Conservation (phyloP, 2,113 vertebrate species). For the Alethe diademata region DNA sequence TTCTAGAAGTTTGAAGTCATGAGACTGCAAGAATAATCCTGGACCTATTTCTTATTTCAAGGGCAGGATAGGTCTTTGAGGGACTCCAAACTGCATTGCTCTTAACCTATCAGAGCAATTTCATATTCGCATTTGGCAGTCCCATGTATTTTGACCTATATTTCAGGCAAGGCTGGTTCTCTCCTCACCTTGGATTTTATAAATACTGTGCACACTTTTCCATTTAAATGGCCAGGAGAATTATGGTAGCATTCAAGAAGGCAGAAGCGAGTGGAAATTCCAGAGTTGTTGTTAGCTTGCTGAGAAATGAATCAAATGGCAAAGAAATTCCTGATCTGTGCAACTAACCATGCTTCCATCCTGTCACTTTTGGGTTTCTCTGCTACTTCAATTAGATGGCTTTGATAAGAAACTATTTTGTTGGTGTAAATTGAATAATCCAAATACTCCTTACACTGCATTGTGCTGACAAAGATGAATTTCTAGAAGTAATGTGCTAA, state of each 20-base stretch:
- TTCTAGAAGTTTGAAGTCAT: not conserved
- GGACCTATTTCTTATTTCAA: not conserved
- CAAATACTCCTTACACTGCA: not conserved
- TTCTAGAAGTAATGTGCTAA: not conserved
- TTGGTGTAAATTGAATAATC: not conserved
- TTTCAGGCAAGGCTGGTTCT: not conserved
- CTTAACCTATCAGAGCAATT: not conserved
- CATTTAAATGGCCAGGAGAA: not conserved
- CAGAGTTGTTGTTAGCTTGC: not conserved
- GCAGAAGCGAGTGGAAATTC: not conserved
- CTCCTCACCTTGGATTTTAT: not conserved
- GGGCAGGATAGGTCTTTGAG: not conserved
- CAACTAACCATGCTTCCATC: not conserved
- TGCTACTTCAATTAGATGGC: not conserved
- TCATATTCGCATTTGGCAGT: not conserved
- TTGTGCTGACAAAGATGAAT: not conserved
- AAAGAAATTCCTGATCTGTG: not conserved
- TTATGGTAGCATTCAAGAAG: not conserved
- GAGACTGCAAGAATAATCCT: not conserved
- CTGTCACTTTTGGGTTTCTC: not conserved
- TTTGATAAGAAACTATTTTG: conserved; percentile 2
- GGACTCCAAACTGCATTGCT: not conserved
- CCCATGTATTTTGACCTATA: not conserved
- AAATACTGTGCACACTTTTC: not conserved
- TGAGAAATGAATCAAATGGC: not conserved